These are phyloP conservation scores for Phengaris alcon DNA, from an alignment of 2,888 invertebrate genomes.

Conservation along the genomic window DNA sequence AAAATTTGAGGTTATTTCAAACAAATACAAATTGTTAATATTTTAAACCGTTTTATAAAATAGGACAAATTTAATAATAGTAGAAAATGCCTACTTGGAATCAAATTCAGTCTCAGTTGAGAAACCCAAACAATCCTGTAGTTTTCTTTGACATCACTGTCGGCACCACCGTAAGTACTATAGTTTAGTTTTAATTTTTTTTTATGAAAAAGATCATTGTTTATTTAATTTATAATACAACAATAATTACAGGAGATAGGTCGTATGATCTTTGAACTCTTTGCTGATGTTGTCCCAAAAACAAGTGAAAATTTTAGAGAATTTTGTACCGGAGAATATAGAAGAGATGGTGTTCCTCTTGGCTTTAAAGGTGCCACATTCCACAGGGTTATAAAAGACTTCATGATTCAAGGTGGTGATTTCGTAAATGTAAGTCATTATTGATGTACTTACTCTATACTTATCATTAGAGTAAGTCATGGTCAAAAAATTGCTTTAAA, in stretches of 20 bases:
- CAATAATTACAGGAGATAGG: conserved; percentile 89
- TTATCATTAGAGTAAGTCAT: no score
- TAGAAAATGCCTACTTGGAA: conserved; percentile 93
- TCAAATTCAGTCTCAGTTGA: conserved; percentile 93
- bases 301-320: conserved; percentile 99
- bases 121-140: conserved; percentile 97
- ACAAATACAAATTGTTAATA: neutral
- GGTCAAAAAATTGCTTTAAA: no score
- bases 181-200: neutral
- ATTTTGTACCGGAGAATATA: conserved; percentile 98
- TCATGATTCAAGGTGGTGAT: conserved; percentile 99
- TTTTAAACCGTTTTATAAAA: neutral
- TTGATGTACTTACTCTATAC: neutral
- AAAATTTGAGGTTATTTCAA: neutral
- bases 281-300: conserved; percentile 97
- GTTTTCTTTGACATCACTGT: conserved; percentile 99
- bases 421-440: conserved; percentile 93
- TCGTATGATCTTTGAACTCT: conserved; percentile 98
- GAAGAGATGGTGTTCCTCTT: conserved; percentile 96
- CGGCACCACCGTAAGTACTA: conserved; percentile 88
- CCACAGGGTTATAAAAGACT: conserved; percentile 99
- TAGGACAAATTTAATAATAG: neutral
- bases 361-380: conserved; percentile 98
- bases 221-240: neutral
- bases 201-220: neutral